Percentiles rank a stretch among this genome's conserved stretches.
Conservation (phyloP, 2,797 vertebrate genomes). For the Avahi laniger region DNA sequence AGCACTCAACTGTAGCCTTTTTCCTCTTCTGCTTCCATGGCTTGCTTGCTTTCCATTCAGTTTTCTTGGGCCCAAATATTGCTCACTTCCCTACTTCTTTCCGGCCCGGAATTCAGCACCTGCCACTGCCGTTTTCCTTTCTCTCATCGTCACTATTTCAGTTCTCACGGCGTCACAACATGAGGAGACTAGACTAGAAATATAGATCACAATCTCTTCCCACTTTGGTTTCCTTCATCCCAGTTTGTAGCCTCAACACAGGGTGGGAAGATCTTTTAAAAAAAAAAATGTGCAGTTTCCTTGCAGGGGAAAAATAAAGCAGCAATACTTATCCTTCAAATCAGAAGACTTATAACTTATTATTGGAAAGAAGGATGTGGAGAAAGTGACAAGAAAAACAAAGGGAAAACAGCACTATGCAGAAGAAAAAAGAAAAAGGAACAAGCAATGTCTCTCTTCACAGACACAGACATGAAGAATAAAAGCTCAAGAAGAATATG, state of each 20-base stretch:
- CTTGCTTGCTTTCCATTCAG: not conserved
- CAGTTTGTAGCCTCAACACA: not conserved
- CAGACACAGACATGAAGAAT: not conserved
- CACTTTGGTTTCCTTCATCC: not conserved
- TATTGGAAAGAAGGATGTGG: not conserved
- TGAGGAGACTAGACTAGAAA: rapidly evolving
- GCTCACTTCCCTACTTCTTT: not conserved
- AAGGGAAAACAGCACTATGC: rapidly evolving
- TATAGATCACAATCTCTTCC: not conserved
- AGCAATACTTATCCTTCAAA: not conserved
- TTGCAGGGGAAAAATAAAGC: not conserved
- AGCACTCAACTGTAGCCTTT: rapidly evolving
- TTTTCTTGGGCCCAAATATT: not conserved
- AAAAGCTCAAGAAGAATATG: not conserved
- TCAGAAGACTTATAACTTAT: not conserved
- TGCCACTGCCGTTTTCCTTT: not conserved
- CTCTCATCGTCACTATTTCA: rapidly evolving
- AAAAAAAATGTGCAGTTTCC: not conserved
- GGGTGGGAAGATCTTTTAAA: not conserved
- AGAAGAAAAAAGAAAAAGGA: not conserved
- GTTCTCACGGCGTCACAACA: rapidly evolving
- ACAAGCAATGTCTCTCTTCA: not conserved
- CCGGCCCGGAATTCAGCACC: not conserved
- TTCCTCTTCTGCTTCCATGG: not conserved
- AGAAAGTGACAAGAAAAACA: not conserved